Base-by-base conservation (phyloP, 1,140 invertebrate species). In the Ceratoteleas bidentatus region DNA sequence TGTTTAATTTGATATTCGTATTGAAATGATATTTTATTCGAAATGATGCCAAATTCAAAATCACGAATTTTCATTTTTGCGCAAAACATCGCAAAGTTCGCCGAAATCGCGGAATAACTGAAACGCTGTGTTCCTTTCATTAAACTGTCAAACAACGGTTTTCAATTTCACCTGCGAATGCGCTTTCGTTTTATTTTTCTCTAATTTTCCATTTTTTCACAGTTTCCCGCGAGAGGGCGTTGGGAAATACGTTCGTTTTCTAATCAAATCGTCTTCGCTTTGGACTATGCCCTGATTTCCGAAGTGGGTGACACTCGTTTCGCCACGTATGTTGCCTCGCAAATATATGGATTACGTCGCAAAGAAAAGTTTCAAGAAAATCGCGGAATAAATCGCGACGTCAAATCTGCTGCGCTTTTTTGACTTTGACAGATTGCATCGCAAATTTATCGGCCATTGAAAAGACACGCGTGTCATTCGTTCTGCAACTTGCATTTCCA, bases 361-460 rank as follows among this genome's bases (percentile, higher is more conserved):
- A 58, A 60, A 58, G 43, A 43, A 57, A 58, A 69, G 45, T 69
- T 69, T 52, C 54, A 69, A 69, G 54, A 50, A 69, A 69, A 33
- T 69, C 66, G 24, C 15, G 33, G 38, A 57, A 69, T 58, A 69
- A 69, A 69, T 60, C 47, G 43, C 47, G 11, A 50, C 52, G 43
- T 58, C 40, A 69, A 57, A 57, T 52, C 52, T 7, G 10, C 43
- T 15, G 50, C 15, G 32, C 14, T 52, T 61, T 33, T 34, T 53
- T 33, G 52, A 66, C 62, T 54, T 66, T 66, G 62, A 66, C 36
- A 47, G 61, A 64, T 64, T 53, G 15, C 61, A 2, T 64, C 14
- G 49, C 11, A 50, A 62, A 62, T 62, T 62, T 49, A 62, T 24
- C 14, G 53, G 34, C 10, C 58, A 9, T 47, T n/a, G 10, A 60